Base-by-base conservation (phyloP, 2,797 vertebrate species). In the Tympanoctomys barrerae region DNA sequence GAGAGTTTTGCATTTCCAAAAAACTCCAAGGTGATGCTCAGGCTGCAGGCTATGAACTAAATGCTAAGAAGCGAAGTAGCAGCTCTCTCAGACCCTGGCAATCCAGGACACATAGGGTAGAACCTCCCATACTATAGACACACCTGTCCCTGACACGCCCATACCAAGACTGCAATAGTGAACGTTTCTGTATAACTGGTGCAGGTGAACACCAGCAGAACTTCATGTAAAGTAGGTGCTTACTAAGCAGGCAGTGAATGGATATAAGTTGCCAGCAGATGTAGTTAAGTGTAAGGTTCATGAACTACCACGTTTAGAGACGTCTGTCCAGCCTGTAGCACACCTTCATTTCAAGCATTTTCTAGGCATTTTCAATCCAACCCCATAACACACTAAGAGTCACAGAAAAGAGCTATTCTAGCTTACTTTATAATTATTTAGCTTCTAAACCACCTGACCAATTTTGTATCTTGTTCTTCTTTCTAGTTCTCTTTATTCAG, bases 341-440 rank as follows among this genome's bases (percentile, higher is more conserved):
- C 86, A 33, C 22, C 24, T 28, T 75, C 31, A 80, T 61, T 81
- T 87, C 28, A 33, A 83, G 26, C 39, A 61, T 8, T 49, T 82
- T 79, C 49, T n/a, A 90, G 64, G 52, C 33, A 66, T 68, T 66
- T 80, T 83, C 59, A 62, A 52, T 5, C 33, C 70, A 96, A 49
- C 7, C 57, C 59, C 82, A 22, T 4, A 52, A 49, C 36, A 54
- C 14, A 46, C 9, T 39, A n/a, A n/a, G 49, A 19, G 7, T 18
- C 28, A n/a, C 8, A 28, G 0, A 49, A 68, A 57, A 89, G 33
- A 16, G 59, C 61, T 54, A 19, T 49, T 62, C 36, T 71, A n/a
- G 31, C 39, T 54, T 31, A 46, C 7, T 54, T 46, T 21, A 1
- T 31, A 12, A 57, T 81, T 57, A 62, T 46, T 62, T 42, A 16